Base-by-base conservation (phyloP, 92 coral and sea anemone species). In the Parazoanthus swiftii region DNA sequence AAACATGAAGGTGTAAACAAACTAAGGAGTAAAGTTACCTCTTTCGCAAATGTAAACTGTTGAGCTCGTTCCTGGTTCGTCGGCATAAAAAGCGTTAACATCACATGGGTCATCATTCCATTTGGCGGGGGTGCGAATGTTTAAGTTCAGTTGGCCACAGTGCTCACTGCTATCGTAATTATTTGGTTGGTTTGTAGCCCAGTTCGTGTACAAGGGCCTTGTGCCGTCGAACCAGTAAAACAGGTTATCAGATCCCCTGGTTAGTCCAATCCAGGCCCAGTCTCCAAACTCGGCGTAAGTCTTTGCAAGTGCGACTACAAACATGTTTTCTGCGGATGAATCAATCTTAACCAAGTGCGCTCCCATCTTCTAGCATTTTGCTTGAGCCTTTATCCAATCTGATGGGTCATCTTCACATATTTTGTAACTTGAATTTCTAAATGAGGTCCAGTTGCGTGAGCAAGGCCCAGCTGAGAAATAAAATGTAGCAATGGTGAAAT, bases 311-410 rank as follows among this genome's bases (percentile, higher is more conserved):
- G 8, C 33, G 77, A 33, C 16, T 18, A 74, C 77, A 74, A 74
- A 74, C 6, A 18, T 14, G 43, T 74, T 74, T 44, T 74, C 77
- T 74, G 42, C 21, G 23, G 44, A 14, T 74, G 77, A 74, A 11
- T 74, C 77, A 18, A 74, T 74, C 46, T 74, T 74, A 35, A 74
- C 77, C 43, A 74, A 33, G 43, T 74, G 77, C 20, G 77, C 77
- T 11, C 43, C 77, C 77, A 74, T 74, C 1, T 74, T 14, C 10
- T 74, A 46, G 44, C 77, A 74, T 33, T 74, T 74, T 6, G 7
- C 16, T 11, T 74, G 78, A 14, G 78, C 78, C 44, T 13, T 18
- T 13, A 74, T 36, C 78, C 78, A 74, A 36, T 74, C 18, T 36
- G 2, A 11, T 35, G 78, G 6, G 2, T 44, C 8, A 74, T 33